These are phyloP conservation scores for Melinopterus prodromus DNA, from an alignment of 2,888 invertebrate genomes.

Conservation along the genomic window DNA sequence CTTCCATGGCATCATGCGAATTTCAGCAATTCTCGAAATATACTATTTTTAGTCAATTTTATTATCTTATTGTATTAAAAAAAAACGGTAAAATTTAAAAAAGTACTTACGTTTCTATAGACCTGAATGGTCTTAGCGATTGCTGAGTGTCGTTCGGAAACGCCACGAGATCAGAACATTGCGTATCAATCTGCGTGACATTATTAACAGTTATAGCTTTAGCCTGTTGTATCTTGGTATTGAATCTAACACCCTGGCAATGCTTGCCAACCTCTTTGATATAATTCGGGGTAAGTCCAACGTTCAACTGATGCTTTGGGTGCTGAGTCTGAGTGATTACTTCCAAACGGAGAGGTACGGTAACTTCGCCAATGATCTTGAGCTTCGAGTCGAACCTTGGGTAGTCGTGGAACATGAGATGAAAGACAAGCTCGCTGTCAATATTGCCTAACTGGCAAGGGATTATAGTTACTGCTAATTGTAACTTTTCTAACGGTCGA, in stretches of 20 bases:
- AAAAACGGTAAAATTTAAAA: too few species aligned
- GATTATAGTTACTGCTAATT: not conserved
- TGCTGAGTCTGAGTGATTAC: not conserved
- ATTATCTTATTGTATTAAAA: too few species aligned
- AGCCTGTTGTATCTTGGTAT: too few species aligned
- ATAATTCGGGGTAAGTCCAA: not conserved
- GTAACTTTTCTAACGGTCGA: not conserved
- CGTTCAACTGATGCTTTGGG: slow-evolving; percentile 6
- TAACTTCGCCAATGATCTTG: not conserved
- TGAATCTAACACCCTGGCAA: too few species aligned
- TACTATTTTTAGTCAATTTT: too few species aligned
- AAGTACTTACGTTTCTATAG: slow-evolving; percentile 8
- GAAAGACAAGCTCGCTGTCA: slow-evolving; percentile 8
- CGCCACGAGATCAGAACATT: not conserved
- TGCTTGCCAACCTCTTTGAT: too few species aligned
- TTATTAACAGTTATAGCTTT: slow-evolving; percentile 6
- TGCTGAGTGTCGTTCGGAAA: too few species aligned
- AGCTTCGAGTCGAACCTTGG: not conserved
- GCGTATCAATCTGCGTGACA: not conserved
- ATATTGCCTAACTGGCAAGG: not conserved
- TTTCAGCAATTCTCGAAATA: too few species aligned
- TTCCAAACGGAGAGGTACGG: not conserved
- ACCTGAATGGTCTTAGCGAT: not conserved
- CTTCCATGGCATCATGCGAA: too few species aligned
- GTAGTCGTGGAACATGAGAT: not conserved